Base-by-base conservation (phyloP, 2,797 vertebrate genomes). In the Squalus acanthias region DNA sequence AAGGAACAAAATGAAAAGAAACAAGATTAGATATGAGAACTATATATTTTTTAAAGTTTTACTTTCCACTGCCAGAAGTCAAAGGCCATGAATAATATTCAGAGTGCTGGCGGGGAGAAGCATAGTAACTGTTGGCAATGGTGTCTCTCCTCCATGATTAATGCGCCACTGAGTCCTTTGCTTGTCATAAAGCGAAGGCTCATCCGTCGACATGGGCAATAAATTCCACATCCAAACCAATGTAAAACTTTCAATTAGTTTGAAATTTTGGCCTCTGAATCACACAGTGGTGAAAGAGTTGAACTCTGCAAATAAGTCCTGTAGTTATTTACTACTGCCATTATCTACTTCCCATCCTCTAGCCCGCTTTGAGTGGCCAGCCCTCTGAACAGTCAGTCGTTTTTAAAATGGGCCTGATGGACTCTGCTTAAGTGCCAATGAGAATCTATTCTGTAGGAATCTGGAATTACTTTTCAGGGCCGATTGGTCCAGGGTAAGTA, bases 41-140 rank as follows among this genome's bases (percentile, higher is more conserved):
- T 70, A 70, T 3, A 15, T 67, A 15, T 17, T 67, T 67, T 67
- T 67, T 67, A 1, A 53, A 88, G 85, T 88, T 88, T 26, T 13
- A 57, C 9, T 60, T 60, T 57, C 76, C 10, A 91, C 57, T 29
- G 24, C 26, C 29, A 33, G 53, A 57, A n/a, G 88, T 91, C 53
- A 91, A 91, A 91, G 88, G 88, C 26, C 53, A 91, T 60, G n/a
- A 85, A 39, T 85, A 85, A 85, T 46, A 85, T 39, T 85, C 29
- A 91, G 53, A 33, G 26, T 63, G 13, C 57, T 33, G 24, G 26
- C 9, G 7, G 26, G 29, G 26, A 63, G 53, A 91, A 91, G 57
- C 53, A 22, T 13, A 29, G 88, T 63, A 63, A 39, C 13, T 57
- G 53, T 15, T 91, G 24, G 29, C 24, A 63, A 63, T 26, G 24